Evolutionary conservation across 2,888 invertebrate genomes (phyloP), one percentile per base, ranked within the genome.

Genomic region (Margaritifera margaritifera): DNA sequence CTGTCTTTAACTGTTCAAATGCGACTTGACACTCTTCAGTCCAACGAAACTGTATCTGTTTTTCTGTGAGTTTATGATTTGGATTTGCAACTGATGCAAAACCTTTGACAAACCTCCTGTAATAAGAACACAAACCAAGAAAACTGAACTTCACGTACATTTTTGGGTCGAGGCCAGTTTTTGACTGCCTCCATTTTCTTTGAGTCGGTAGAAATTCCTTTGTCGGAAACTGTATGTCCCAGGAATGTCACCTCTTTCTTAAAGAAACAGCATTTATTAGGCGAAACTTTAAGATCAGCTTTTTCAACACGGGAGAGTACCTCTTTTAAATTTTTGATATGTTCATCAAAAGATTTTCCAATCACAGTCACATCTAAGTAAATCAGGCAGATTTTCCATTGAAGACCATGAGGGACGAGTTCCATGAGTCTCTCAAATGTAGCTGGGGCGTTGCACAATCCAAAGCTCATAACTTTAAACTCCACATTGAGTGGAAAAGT

Each of bases 41-140:
- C 77, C 77, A 77, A 5, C 61, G 19, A 58, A 78, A 71, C 15
- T 24, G 53, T 1, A 15, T 19, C 2, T 52, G 55, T 53, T 68
- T 66, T 54, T 69, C 66, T 19, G 66, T 63, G 19, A 79, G 68
- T 52, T 63, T 54, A 24, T 72, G 68, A 6, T 81, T 58, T 18
- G 76, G 80, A 22, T 60, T 57, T 3, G 79, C 80, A 6, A 80
- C 72, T 4, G 56, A 52, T 4, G 80, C 57, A 68, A 75, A 83
- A 8, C 53, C 52, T n/a, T 58, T 51, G 0, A 83, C 62, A 65
- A 72, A 83, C 52, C 61, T 22, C 5, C 79, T 18, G 62, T 81
- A 83, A 67, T 80, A 83, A 15, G 62, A 27, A 51, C 73, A 72
- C 19, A 79, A 55, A 1, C 74, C 72, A 6, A 76, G 22, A 66